Conservation (phyloP, 2,113 vertebrate species). For the Chaetodon auriga region DNA sequence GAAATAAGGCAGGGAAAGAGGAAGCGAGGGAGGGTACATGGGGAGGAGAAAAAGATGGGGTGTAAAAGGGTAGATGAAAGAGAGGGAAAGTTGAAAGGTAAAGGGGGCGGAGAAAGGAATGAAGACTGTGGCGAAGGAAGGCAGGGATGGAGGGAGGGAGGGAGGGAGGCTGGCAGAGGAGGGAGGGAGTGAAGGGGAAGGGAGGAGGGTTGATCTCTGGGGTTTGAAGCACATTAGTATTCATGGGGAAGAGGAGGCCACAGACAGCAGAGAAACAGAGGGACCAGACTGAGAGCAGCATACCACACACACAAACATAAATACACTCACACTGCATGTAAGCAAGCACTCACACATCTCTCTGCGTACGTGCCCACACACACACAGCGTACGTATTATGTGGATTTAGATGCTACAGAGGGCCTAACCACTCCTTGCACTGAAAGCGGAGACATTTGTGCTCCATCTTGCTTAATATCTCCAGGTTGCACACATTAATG, state of each 20-base stretch:
- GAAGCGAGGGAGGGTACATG: conserved; percentile 51
- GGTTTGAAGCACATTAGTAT: conserved; percentile 86
- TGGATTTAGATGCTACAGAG: conserved; percentile 53
- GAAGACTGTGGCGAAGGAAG: conserved; percentile 67
- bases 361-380: conserved; percentile 24
- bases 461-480: conserved; percentile 53
- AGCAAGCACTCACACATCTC: conserved; percentile 25
- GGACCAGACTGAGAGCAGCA: conserved; percentile 80
- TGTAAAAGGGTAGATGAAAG: conserved; percentile 69
- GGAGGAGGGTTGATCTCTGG: conserved; percentile 83
- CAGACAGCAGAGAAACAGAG: conserved; percentile 84
- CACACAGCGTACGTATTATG: conserved; percentile 28
- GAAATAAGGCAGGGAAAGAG: conserved; percentile 53
- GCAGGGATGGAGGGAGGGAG: conserved; percentile 64
- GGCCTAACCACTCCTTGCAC: conserved; percentile 31
- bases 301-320: conserved; percentile 60
- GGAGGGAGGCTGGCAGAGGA: conserved; percentile 44
- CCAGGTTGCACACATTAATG: conserved; percentile 46
- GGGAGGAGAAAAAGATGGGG: conserved; percentile 69
- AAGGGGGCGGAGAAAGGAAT: conserved; percentile 72
- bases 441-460: conserved; percentile 12
- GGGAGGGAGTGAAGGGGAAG: conserved; percentile 30
- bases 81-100: conserved; percentile 79
- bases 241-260: conserved; percentile 85
- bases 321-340: neutral